Conservation (phyloP, 1,140 invertebrate species). For the Dryas iulia region DNA sequence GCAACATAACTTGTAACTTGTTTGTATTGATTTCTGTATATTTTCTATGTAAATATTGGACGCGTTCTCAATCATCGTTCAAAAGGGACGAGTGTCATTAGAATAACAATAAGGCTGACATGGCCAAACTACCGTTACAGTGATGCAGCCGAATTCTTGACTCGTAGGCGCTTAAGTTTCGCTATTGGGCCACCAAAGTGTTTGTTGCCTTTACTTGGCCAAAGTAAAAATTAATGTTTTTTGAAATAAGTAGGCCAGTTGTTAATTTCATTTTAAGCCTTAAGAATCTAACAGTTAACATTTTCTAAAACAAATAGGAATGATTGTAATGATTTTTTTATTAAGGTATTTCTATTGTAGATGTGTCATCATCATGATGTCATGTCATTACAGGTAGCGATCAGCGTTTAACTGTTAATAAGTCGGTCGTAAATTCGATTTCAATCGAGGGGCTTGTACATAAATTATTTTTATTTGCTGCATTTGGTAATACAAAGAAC, state of each 20-base stretch:
- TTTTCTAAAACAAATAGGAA: no score
- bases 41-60: conserved; percentile 8
- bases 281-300: background rate
- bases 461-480: no score
- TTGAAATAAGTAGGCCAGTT: background rate
- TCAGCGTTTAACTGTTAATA: no score
- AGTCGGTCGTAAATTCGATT: no score
- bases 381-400: no score
- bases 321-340: no score
- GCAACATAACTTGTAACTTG: background rate
- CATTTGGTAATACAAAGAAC: no score
- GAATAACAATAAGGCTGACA: conserved; percentile 38
- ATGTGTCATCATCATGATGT: no score
- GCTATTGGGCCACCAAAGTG: conserved; percentile 20
- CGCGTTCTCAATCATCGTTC: conserved; percentile 19
- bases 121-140: conserved; percentile 36
- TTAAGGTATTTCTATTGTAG: no score
- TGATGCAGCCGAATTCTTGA: conserved; percentile 36
- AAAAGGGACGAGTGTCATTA: conserved; percentile 33
- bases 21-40: background rate
- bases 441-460: no score
- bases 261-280: background rate
- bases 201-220: background rate
- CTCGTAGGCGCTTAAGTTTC: conserved; percentile 22
- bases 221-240: background rate